Evolutionary conservation across 2,797 vertebrate genomes (phyloP), one percentile per base, ranked within the genome.

Genomic region (Notolabrus celidotus): DNA sequence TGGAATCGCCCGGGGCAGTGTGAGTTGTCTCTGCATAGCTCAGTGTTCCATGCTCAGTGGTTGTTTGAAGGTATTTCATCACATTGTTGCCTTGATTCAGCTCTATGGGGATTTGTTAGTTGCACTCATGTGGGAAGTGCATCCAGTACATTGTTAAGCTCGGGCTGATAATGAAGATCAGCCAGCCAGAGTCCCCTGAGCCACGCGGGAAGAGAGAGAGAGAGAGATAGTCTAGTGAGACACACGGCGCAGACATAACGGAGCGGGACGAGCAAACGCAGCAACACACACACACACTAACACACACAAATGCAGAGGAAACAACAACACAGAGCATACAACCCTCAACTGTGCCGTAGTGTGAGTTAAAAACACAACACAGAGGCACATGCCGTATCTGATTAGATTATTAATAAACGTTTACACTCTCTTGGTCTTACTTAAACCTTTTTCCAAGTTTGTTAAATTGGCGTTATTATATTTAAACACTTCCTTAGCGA

Each of bases 41-140:
- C 88, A 79, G 79, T 88, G 88, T 88, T 88, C 88, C 84, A 68
- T 63, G 82, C 87, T 88, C 82, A 52, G 82, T 88, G 85, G 87
- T 75, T 89, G 89, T 92, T 93, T 93, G 92, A 93, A 92, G 92
- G 89, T 92, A 90, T 93, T 93, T 93, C 90, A 92, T 93, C 90
- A 92, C 86, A 80, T 85, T 84, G 89, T 89, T 89, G 92, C 91
- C 89, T 92, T 91, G 90, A 90, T 90, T 92, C 90, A 79, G 86
- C 92, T 92, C 92, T 88, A 87, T 85, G 74, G 91, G 91, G 92
- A 92, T 93, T 93, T 92, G 91, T 92, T 92, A 88, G 90, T 90
- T 90, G 91, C 89, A 87, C 88, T 92, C 91, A 91, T 88, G 85
- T 92, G 92, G 88, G 92, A 91, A 92, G 91, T 90, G 90, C 89